phyloP scores from a whole-genome alignment of 1,140 invertebrate genomes.

The Drosophila punjabiensis region DNA sequence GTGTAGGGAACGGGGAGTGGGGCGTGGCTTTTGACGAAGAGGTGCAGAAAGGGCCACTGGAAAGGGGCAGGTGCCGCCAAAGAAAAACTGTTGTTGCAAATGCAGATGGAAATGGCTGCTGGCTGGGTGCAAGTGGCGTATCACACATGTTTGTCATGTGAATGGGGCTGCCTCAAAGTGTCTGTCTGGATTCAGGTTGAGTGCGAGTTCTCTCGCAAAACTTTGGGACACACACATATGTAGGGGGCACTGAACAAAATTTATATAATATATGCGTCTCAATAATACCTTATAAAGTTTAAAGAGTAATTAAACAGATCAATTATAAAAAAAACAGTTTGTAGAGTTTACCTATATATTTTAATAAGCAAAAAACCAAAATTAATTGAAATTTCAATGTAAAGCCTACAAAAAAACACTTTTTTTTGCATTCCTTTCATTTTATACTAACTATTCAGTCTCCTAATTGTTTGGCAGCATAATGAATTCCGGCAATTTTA shows the following conservation, averaged over 20 bases:
- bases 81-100: conserved; percentile 51
- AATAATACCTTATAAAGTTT: too few species aligned
- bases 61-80: background rate
- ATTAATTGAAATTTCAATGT: too few species aligned
- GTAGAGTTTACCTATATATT: too few species aligned
- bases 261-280: too few species aligned
- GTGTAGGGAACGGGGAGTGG: too few species aligned
- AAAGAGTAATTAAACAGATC: too few species aligned
- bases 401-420: too few species aligned
- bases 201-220: conserved; percentile 36
- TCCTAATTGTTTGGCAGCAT: background rate
- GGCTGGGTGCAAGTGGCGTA: conserved; percentile 73
- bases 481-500: background rate
- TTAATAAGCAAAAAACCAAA: too few species aligned
- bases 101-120: conserved; percentile 54
- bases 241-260: background rate
- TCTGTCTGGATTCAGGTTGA: conserved; percentile 54
- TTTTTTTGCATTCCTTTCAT: too few species aligned
- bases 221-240: conserved; percentile 18
- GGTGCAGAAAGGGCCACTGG: background rate
- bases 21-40: conserved; percentile 2
- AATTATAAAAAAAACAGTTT: too few species aligned
- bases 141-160: conserved; percentile 78
- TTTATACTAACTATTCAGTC: background rate
- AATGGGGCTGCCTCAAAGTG: conserved; percentile 46